Percentiles rank a stretch among this genome's conserved stretches.
phyloP scores from a whole-genome alignment of 2,113 vertebrate genomes.

The Lipophrys pholis region DNA sequence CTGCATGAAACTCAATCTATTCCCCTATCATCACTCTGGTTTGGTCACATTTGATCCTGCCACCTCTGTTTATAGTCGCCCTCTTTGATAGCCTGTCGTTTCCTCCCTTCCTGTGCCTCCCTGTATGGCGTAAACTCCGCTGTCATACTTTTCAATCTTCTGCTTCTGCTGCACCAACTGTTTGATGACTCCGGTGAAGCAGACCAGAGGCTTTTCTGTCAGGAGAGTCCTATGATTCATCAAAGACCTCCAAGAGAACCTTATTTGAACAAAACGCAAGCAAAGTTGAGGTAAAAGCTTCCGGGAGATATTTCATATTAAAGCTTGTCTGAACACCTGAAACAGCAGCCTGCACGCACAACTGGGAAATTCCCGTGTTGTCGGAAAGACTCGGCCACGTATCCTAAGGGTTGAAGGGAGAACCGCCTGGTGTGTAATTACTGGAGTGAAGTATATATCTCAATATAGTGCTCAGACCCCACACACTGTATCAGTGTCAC shows the following conservation, averaged over 20 bases:
- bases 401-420: conserved; percentile 57
- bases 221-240: conserved; percentile 52
- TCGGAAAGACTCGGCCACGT: conserved; percentile 39
- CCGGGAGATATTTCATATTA: conserved; percentile 45
- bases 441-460: conserved; percentile 49
- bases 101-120: background rate
- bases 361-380: conserved; percentile 72
- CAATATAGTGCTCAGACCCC: conserved; percentile 55
- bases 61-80: conserved; percentile 60
- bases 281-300: conserved; percentile 28
- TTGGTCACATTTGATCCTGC: conserved; percentile 47
- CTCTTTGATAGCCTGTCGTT: conserved; percentile 46
- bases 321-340: conserved; percentile 69
- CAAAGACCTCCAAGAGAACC: conserved; percentile 65
- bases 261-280: conserved; percentile 39
- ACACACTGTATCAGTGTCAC: conserved; percentile 52
- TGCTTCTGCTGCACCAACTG: conserved; percentile 29
- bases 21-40: conserved; percentile 18
- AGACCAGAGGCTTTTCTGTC: conserved; percentile 44
- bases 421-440: conserved; percentile 64
- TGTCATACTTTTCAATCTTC: conserved; percentile 26
- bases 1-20: conserved; percentile 66
- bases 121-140: conserved; percentile 53
- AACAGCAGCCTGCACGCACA: conserved; percentile 31
- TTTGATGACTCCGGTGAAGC: conserved; percentile 58